Percentiles rank a stretch among this genome's conserved stretches.
Evolutionary conservation across 2,113 vertebrate species (phyloP).

Genomic region (Chloroceryle aenea): DNA sequence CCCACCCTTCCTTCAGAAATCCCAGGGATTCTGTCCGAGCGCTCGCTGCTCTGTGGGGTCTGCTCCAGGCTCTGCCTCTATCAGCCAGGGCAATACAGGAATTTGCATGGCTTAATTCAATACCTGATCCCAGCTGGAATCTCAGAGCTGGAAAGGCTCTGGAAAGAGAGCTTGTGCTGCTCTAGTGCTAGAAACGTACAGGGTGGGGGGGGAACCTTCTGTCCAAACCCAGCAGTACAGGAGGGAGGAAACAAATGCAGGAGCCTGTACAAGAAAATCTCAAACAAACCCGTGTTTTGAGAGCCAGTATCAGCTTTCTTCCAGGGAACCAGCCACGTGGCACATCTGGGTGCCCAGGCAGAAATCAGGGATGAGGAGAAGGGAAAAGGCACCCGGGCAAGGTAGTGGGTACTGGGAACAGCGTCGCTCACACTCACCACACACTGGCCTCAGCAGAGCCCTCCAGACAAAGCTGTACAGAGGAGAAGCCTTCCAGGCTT

Average conservation of each 20-base stretch:
- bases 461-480: neutral
- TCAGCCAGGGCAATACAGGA: neutral
- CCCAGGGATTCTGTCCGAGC: neutral
- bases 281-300: neutral
- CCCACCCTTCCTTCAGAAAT: neutral
- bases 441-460: neutral
- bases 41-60: rapidly evolving
- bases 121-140: neutral
- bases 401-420: neutral
- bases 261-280: neutral
- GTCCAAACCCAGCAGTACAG: rapidly evolving
- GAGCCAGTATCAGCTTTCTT: neutral
- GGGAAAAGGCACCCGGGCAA: neutral
- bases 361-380: neutral
- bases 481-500: neutral
- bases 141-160: neutral
- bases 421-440: neutral
- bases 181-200: rapidly evolving
- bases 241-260: neutral
- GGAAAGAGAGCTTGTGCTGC: neutral
- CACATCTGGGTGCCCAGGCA: neutral
- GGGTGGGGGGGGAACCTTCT: neutral
- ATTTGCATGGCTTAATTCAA: neutral
- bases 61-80: neutral
- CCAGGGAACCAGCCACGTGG: neutral